These are phyloP conservation scores for Tiliacea citrago DNA, from an alignment of 2,888 invertebrate genomes.

Conservation along the genomic window DNA sequence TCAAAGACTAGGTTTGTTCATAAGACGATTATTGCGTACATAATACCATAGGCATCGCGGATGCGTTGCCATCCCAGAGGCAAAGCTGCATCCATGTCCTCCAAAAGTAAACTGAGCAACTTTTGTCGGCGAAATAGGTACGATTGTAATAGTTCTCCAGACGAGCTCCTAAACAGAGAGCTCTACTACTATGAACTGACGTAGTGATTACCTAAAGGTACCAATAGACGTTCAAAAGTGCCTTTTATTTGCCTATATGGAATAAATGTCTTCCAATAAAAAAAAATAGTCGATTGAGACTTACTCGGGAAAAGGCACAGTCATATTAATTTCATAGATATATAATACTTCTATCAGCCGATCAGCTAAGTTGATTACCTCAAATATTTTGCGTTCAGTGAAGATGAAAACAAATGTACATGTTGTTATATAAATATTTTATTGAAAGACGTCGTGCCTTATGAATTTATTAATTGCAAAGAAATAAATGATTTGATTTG, in stretches of 20 bases:
- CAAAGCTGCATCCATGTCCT: too few species aligned
- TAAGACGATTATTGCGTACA: too few species aligned
- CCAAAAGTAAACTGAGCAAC: background rate
- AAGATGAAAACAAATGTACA: background rate
- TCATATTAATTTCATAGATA: background rate
- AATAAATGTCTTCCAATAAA: too few species aligned
- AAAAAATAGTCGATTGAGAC: too few species aligned
- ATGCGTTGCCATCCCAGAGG: background rate
- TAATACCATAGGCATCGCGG: too few species aligned
- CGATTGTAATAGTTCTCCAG: too few species aligned
- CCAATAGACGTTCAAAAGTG: background rate
- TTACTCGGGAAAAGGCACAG: background rate
- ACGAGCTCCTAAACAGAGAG: too few species aligned
- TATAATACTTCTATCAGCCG: background rate
- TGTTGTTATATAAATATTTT: conserved; percentile 12
- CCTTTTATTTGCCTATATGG: too few species aligned
- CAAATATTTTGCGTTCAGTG: background rate
- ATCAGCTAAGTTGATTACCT: background rate
- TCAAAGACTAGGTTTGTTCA: too few species aligned
- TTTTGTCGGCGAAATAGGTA: background rate
- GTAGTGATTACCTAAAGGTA: background rate
- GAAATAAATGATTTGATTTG: too few species aligned
- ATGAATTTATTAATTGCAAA: too few species aligned
- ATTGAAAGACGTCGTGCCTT: background rate
- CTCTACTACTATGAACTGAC: background rate